phyloP scores from a whole-genome alignment of 2,113 vertebrate species.

The Scophthalmus maximus region DNA sequence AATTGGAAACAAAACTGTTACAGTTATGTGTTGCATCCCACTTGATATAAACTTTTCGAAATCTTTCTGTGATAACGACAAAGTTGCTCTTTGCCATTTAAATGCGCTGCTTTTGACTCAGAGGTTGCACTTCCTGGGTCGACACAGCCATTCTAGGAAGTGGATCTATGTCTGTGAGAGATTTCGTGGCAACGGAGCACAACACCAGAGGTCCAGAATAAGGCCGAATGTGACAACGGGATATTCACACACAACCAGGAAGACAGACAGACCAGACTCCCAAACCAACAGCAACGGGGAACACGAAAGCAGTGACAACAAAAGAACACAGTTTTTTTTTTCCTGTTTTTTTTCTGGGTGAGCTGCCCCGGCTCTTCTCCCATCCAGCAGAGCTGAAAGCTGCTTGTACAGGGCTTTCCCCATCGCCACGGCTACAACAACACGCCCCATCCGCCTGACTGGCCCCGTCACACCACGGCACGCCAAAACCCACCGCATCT shows the following conservation, averaged over 20 bases:
- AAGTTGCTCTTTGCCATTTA: background rate
- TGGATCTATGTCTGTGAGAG: conserved; percentile 18
- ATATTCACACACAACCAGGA: conserved; percentile 29
- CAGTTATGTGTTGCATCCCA: background rate
- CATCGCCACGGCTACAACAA: conserved; percentile 70
- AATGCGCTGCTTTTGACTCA: conserved; percentile 1
- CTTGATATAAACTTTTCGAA: background rate
- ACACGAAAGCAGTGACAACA: conserved; percentile 56
- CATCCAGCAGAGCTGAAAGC: conserved; percentile 66
- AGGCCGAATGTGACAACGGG: conserved; percentile 30
- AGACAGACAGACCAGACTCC: conserved; percentile 41
- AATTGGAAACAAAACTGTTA: background rate
- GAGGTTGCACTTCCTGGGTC: conserved; percentile 37
- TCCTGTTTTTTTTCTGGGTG: conserved; percentile 61
- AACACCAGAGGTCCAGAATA: conserved; percentile 37
- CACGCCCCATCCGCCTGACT: conserved; percentile 74
- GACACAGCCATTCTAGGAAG: conserved; percentile 37
- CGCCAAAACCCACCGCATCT: conserved; percentile 68
- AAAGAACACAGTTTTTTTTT: conserved; percentile 42
- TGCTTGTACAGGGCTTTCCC: conserved; percentile 78
- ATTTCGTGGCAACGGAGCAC: conserved; percentile 35
- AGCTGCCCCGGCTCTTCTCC: conserved; percentile 66
- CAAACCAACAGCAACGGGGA: conserved; percentile 47
- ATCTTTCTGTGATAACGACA: conserved; percentile 1
- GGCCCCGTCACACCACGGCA: conserved; percentile 73